phyloP scores from a whole-genome alignment of 2,113 vertebrate species.

The Physeter macrocephalus region DNA sequence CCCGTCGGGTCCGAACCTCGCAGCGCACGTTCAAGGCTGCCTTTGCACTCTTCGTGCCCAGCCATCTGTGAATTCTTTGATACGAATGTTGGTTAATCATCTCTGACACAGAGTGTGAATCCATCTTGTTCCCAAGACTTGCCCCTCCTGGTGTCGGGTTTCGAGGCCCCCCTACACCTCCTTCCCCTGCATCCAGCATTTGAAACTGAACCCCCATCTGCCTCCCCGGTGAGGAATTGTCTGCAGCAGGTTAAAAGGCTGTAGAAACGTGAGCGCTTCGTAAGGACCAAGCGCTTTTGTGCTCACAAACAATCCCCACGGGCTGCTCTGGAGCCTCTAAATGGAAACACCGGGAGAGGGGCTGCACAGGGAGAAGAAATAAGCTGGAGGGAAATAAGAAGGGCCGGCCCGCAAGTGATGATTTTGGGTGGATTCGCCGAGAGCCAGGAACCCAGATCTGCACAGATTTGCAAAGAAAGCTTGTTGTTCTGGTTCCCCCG shows the following conservation, averaged over 20 bases:
- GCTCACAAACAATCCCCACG: not conserved
- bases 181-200: not conserved
- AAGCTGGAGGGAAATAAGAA: not conserved
- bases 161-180: not conserved
- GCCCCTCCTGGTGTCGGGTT: not conserved
- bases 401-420: not conserved
- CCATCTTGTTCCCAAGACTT: not conserved
- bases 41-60: accelerated
- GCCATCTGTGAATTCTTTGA: not conserved
- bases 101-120: not conserved
- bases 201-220: not conserved
- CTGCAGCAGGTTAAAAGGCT: not conserved
- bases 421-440: accelerated
- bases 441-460: not conserved
- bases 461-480: not conserved
- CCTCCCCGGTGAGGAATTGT: not conserved
- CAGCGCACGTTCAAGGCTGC: accelerated
- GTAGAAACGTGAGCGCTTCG: not conserved
- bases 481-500: not conserved
- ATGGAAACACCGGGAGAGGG: accelerated
- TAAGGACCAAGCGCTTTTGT: not conserved
- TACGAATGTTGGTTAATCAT: not conserved
- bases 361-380: not conserved
- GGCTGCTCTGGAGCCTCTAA: not conserved
- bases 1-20: not conserved